phyloP scores from a whole-genome alignment of 2,797 vertebrate genomes.

The Amblyopsis hoosieri region DNA sequence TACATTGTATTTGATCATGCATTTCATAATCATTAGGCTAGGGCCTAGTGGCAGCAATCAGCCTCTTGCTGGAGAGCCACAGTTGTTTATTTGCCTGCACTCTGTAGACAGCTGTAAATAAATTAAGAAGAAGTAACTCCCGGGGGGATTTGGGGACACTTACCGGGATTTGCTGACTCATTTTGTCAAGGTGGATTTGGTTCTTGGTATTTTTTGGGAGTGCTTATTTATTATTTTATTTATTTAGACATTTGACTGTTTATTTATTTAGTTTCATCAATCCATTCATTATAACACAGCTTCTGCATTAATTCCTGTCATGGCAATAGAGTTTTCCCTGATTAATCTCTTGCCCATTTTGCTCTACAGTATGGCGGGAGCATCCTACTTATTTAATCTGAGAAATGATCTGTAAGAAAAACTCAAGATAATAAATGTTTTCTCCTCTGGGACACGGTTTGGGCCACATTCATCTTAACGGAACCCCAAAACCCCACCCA shows the following conservation, averaged over 20 bases:
- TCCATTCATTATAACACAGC: conserved; percentile 66
- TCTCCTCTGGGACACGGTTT: conserved; percentile 63
- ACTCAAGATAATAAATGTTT: conserved; percentile 72
- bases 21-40: conserved; percentile 75
- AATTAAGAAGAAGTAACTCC: conserved; percentile 77
- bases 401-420: conserved; percentile 71
- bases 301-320: conserved; percentile 73
- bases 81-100: conserved; percentile 64
- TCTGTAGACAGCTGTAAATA: conserved; percentile 73
- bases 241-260: conserved; percentile 22
- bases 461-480: conserved; percentile 65
- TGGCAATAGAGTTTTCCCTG: conserved; percentile 73
- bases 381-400: conserved; percentile 77
- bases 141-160: conserved; percentile 46
- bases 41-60: conserved; percentile 44
- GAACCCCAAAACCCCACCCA: conserved; percentile 17
- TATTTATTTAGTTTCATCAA: conserved; percentile 54
- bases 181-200: conserved; percentile 49
- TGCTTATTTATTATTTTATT: background rate
- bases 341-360: conserved; percentile 77
- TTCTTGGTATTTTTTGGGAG: conserved; percentile 10
- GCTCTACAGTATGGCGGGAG: conserved; percentile 49
- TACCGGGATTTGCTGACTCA: conserved; percentile 67
- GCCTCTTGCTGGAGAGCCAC: conserved; percentile 44
- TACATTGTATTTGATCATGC: conserved; percentile 63